Evolutionary conservation across 2,797 vertebrate species (phyloP).

Genomic region (Sarcoramphus papa): DNA sequence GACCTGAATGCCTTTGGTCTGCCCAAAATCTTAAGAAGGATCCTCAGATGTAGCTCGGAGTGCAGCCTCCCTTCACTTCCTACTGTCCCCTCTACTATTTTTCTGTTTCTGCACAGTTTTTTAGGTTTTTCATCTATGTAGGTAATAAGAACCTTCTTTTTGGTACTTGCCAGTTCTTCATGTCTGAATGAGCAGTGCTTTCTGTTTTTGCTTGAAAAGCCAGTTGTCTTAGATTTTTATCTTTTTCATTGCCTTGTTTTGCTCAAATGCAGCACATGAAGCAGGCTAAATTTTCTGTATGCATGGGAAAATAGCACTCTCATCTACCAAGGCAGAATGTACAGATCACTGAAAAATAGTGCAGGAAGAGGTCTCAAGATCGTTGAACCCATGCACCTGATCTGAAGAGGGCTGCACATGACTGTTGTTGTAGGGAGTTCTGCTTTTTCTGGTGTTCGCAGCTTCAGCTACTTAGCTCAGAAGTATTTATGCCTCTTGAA

Average conservation of each 20-base stretch:
- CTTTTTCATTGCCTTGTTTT: neutral
- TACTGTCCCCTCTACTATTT: neutral
- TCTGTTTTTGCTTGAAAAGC: neutral
- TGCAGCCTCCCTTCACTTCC: neutral
- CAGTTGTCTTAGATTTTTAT: neutral
- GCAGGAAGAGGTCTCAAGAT: neutral
- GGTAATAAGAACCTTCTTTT: neutral
- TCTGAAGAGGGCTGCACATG: neutral
- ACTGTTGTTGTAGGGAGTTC: neutral
- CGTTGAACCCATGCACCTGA: neutral
- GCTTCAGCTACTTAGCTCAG: neutral
- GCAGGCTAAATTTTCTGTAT: neutral
- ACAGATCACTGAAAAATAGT: neutral
- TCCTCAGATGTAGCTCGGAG: neutral
- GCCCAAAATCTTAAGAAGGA: neutral
- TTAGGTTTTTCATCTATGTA: neutral
- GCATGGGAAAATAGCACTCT: rapidly evolving
- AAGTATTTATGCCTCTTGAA: neutral
- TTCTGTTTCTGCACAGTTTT: neutral
- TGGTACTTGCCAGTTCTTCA: neutral
- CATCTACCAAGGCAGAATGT: neutral
- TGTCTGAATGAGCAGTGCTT: neutral
- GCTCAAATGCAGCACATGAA: neutral
- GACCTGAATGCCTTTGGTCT: neutral
- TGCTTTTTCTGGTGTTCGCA: neutral